phyloP scores from a whole-genome alignment of 2,797 vertebrate genomes.

The Peromyscus eremicus region DNA sequence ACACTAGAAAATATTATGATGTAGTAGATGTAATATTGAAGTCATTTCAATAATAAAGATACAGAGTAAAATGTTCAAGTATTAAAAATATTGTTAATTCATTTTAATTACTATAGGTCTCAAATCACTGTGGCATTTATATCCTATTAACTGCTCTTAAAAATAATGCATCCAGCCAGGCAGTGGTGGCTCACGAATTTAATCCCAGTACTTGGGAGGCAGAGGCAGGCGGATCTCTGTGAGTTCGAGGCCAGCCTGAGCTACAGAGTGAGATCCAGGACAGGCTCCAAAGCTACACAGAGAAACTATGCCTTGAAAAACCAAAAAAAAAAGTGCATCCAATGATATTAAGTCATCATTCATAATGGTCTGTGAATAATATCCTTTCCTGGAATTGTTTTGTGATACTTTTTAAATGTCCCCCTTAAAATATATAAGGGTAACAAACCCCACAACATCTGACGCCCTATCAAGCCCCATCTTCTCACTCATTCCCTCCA shows the following conservation, averaged over 20 bases:
- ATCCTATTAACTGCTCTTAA: neutral
- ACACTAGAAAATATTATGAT: neutral
- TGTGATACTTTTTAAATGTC: neutral
- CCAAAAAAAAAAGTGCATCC: neutral
- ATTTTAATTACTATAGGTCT: neutral
- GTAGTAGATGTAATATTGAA: neutral
- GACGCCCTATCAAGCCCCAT: neutral
- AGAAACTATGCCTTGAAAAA: too few species aligned
- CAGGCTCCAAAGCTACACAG: too few species aligned
- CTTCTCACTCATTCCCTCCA: neutral
- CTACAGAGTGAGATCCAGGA: too few species aligned
- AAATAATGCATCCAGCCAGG: neutral
- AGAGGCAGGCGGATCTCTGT: too few species aligned
- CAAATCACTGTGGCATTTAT: neutral
- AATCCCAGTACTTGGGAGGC: too few species aligned
- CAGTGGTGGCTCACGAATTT: too few species aligned
- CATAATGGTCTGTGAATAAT: neutral
- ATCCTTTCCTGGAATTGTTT: neutral
- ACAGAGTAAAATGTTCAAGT: neutral
- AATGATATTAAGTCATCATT: neutral
- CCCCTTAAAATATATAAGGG: neutral
- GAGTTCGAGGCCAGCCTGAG: too few species aligned
- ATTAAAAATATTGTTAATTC: neutral
- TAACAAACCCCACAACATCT: neutral
- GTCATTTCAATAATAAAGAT: neutral